Conservation (phyloP, 2,113 vertebrate genomes). For the Gracilinanus agilis region DNA sequence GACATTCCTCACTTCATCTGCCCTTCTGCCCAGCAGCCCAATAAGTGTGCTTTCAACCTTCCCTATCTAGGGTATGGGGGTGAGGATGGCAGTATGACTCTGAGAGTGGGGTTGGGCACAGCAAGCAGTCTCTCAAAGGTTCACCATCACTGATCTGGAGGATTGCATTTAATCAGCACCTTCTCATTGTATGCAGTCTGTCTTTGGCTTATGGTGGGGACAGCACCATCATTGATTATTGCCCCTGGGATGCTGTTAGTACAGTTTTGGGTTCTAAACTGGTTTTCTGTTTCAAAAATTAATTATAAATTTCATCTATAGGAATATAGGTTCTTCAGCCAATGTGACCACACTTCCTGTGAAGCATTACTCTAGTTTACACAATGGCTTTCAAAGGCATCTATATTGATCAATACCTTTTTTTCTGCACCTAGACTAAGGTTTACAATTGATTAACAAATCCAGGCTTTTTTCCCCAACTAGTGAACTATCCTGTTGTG, state of each 20-base stretch:
- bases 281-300: neutral
- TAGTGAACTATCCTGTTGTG: neutral
- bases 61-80: too few relatives aligned
- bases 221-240: neutral
- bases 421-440: neutral
- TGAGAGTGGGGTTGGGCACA: too few relatives aligned
- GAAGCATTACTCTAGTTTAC: neutral
- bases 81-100: too few relatives aligned
- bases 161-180: neutral
- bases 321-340: neutral
- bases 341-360: neutral
- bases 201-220: neutral
- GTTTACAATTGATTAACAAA: neutral
- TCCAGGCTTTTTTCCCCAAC: neutral
- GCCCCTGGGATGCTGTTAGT: neutral
- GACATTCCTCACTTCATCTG: too few relatives aligned
- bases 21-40: too few relatives aligned
- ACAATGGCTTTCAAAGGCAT: neutral
- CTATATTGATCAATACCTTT: neutral
- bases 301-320: neutral
- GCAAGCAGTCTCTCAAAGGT: too few relatives aligned
- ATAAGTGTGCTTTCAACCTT: too few relatives aligned
- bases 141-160: too few relatives aligned
- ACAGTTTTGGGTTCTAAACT: neutral
- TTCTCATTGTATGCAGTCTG: neutral